phyloP scores from a whole-genome alignment of 2,113 vertebrate genomes.

The Perca flavescens region DNA sequence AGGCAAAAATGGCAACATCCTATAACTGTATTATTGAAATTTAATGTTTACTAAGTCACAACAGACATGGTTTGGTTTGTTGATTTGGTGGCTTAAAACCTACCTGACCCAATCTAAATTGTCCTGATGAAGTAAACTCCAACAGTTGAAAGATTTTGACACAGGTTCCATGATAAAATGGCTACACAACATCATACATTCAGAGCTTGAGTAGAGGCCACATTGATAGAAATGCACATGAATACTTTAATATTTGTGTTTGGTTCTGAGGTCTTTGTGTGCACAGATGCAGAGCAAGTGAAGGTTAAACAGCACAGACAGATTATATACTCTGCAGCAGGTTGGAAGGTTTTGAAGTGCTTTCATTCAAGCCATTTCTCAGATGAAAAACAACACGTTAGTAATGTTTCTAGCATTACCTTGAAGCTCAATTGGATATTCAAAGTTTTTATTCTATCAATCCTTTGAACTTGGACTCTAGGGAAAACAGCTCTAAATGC shows the following conservation, averaged over 20 bases:
- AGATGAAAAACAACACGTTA: slow-evolving; percentile 55
- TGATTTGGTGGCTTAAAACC: background rate
- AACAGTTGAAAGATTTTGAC: background rate
- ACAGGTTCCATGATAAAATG: background rate
- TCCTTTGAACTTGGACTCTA: slow-evolving; percentile 47
- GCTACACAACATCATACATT: background rate
- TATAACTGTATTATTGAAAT: too few species aligned
- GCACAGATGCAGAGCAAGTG: slow-evolving; percentile 15
- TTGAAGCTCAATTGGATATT: slow-evolving; percentile 56
- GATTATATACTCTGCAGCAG: background rate
- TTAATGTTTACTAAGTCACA: background rate
- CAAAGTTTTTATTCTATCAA: slow-evolving; percentile 51
- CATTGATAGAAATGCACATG: slow-evolving; percentile 3
- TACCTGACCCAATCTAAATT: background rate
- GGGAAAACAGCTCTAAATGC: slow-evolving; percentile 55
- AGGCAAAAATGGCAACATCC: background rate
- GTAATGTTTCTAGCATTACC: slow-evolving; percentile 37
- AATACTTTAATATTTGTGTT: background rate
- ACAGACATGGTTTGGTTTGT: background rate
- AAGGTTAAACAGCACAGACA: slow-evolving; percentile 32
- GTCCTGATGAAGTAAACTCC: background rate
- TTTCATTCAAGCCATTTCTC: slow-evolving; percentile 43
- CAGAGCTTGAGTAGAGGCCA: background rate
- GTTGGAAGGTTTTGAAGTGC: slow-evolving; percentile 29
- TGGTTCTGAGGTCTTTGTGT: background rate